Conservation (phyloP, 2,797 vertebrate species). For the Catostomus latipinnis region DNA sequence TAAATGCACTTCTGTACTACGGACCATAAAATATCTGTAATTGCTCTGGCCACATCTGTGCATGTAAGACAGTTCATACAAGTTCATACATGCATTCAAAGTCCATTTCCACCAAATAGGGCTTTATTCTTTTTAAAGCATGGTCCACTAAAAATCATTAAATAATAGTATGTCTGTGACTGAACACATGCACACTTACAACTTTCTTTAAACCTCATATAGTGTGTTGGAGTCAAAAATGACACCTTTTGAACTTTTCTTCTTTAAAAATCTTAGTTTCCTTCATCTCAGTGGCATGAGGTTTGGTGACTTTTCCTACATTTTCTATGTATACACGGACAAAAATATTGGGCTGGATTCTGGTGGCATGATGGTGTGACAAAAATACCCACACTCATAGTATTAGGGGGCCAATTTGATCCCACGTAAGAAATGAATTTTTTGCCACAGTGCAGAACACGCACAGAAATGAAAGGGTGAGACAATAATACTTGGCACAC, state of each 20-base stretch:
- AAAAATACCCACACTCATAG: no score
- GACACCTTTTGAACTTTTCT: neutral
- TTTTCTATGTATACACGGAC: no score
- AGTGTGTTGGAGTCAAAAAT: neutral
- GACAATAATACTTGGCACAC: no score
- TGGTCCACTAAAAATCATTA: slow-evolving; percentile 1
- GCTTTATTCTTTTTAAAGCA: neutral
- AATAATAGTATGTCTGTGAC: neutral
- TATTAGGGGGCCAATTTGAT: no score
- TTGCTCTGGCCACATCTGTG: slow-evolving; percentile 23
- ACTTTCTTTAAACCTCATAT: neutral
- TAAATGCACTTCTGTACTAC: neutral
- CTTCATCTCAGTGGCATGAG: no score
- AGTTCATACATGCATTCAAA: slow-evolving; percentile 17
- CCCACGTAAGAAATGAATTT: no score
- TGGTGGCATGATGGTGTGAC: no score
- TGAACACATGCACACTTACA: neutral
- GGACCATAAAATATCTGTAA: slow-evolving; percentile 1
- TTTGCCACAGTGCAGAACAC: no score
- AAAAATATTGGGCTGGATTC: no score
- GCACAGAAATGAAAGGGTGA: no score
- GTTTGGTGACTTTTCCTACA: no score
- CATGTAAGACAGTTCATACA: slow-evolving; percentile 32
- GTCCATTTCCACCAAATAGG: slow-evolving; percentile 23
- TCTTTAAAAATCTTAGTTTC: neutral